Evolutionary conservation across 2,888 invertebrate genomes (phyloP).

Genomic region (Melanostoma scalare): DNA sequence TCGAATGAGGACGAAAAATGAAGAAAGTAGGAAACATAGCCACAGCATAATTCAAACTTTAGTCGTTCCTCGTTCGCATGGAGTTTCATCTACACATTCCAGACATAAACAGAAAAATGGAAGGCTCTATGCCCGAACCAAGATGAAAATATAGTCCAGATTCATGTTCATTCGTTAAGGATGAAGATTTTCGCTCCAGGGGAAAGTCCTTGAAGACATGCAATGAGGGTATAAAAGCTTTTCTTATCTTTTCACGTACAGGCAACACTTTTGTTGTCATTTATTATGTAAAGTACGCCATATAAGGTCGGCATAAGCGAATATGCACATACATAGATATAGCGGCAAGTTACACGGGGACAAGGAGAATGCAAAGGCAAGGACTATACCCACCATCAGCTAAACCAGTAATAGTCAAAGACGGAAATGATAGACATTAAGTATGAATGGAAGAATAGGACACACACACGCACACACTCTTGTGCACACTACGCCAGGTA

Average conservation of each 20-base stretch:
- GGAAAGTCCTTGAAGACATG: constrained; percentile 32
- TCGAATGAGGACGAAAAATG: constrained; percentile 36
- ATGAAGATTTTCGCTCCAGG: constrained; percentile 36
- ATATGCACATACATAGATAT: too few relatives aligned
- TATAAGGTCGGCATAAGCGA: constrained; percentile 15
- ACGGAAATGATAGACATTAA: constrained; percentile 48
- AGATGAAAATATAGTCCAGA: constrained; percentile 41
- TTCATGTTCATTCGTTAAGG: constrained; percentile 49
- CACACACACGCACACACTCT: neutral
- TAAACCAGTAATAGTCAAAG: constrained; percentile 35
- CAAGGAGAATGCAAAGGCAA: neutral
- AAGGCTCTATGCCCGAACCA: constrained; percentile 26
- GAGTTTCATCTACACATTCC: constrained; percentile 47
- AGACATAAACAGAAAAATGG: neutral
- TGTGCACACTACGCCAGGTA: constrained; percentile 6
- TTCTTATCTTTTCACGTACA: constrained; percentile 60
- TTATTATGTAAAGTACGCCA: constrained; percentile 49
- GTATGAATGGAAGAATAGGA: constrained; percentile 27
- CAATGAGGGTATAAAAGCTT: neutral
- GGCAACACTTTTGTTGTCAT: constrained; percentile 63
- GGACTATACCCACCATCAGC: neutral
- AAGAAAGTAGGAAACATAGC: constrained; percentile 41
- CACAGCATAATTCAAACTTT: constrained; percentile 66
- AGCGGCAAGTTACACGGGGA: neutral
- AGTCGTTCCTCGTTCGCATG: constrained; percentile 58